Evolutionary conservation across 1,140 invertebrate species (phyloP), one percentile per base, ranked within the genome.

Genomic region (Drosophila sturtevanti): DNA sequence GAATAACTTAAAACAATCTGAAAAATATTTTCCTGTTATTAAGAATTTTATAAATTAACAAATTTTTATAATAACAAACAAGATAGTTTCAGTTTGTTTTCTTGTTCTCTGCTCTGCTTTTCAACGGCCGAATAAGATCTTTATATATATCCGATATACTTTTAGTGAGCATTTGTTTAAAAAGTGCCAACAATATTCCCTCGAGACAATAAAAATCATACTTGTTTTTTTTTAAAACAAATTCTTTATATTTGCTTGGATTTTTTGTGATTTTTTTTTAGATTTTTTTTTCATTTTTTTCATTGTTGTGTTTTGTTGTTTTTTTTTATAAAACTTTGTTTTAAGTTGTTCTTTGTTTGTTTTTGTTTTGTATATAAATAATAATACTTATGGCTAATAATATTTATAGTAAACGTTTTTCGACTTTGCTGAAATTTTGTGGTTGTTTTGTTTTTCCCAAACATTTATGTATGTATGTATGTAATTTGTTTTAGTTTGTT

Each of bases 321-420:
- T 73, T 69, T 63, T 82, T 89, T 84, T 89, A 79, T 89, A 89
- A 89, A 89, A 89, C 84, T 89, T 89, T 89, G 84, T 89, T 89
- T 89, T 89, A 89, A 89, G 77, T 89, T 87, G 69, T 82, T 79
- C 68, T 87, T 79, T 77, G 75, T 89, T 67, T 69, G 70, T 52
- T 71, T 63, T 63, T 67, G 66, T 54, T 69, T 74, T 76, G 80
- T 89, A 84, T 89, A 89, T 89, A 89, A 89, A 89, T 89, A 89
- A 89, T 89, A 89, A 89, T 89, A 89, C 84, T 89, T 89, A 89
- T 80, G 70, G 79, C 84, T 89, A 84, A 66, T 75, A 89, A 84
- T 80, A 48, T 21, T 48, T 48, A 84, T 89, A 89, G 84, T 87
- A 87, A 87, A 87, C 82, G 79, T 82, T 86, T 85, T 86, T 86